Base-by-base conservation (phyloP, 1,140 invertebrate species). In the Drosophila santomea region DNA sequence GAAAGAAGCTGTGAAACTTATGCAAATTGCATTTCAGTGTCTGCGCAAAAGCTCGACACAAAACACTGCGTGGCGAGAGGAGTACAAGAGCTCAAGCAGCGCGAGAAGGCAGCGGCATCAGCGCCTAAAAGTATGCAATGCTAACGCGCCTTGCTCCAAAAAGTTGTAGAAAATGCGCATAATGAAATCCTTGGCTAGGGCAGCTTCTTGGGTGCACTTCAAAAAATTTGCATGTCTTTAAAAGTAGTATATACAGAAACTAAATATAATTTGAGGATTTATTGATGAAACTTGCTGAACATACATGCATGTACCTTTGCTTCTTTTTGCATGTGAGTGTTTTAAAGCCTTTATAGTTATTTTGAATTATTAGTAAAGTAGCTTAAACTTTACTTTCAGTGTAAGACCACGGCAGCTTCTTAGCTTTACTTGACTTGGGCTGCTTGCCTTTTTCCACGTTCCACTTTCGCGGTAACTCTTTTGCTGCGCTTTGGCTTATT, bases 11-110 rank as follows among this genome's bases (percentile, higher is more conserved):
- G 84, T 80, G 84, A 90, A 89, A 89, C 84, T 89, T 89, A 89
- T 89, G 84, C 84, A 89, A 89, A 89, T 89, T 89, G 85, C 84
- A 89, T 89, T 88, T 88, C 84, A 88, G 82, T 86, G 82, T 86
- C 82, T 86, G 82, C 74, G 79, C 82, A 69, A 86, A 86, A 81
- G 84, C 83, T 80, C 78, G 66, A 83, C 83, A 61, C 48, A 78
- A 78, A 72, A 75, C 73, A 86, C 82, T 67, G 68, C 12, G 63
- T 20, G 51, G 58, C 69, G 43, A 17, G 44, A 43, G 61, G n/a
- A 28, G 25, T 20, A 43, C 47, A 36, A 61, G 36, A 44, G 50
- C 14, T 2, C 20, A 36, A 39, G 25, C 28, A 62, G 60, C 55
- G 28, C 32, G 8, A 43, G 47, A 10, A 56, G 52, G 52, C 36